Base-by-base conservation (phyloP, 2,888 invertebrate genomes). In the Tenthredo livida region DNA sequence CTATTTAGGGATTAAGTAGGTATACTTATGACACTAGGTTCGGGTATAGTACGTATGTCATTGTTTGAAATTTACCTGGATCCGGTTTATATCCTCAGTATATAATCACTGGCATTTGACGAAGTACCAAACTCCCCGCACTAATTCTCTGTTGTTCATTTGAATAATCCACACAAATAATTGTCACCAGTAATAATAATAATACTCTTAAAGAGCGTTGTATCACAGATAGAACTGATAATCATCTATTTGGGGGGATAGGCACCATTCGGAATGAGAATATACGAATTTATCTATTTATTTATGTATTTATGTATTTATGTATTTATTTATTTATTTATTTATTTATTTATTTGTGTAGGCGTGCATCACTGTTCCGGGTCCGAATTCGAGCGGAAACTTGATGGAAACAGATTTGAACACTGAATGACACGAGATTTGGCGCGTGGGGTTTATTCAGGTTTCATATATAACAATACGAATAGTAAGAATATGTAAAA, bases 91-190 rank as follows among this genome's bases (percentile, higher is more conserved):
- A 85, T 85, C 85, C 85, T 85, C 70, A 47, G 67, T 75, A 29
- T 75, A 29, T 37, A 70, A 82, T 85, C 80, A 85, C 85, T 85
- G 85, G 67, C 85, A 85, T 80, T 70, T 37, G 70, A 21, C 40
- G 54, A 47, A 15, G 61, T 61, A 58, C 21, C 40, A 40, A 83
- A 65, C 47, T 67, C 17, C 43, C 17, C n/a, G 29, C 65, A 70
- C 83, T 70, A 54, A 54, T n/a, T 50, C 10, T 29, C 5, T 9
- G 47, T 21, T 67, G 83, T 47, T 83, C 83, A 83, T 83, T 83
- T 43, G 67, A 29, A 67, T 67, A 83, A 67, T 83, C 67, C 83
- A 67, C 67, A 83, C 47, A 29, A 37, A 83, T 50, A 67, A 70
- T 70, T 50, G 83, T 83, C 83, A 83, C 83, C 67, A 70, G 40